Conservation (phyloP, 1,140 invertebrate genomes). For the Coptotermes formosanus region DNA sequence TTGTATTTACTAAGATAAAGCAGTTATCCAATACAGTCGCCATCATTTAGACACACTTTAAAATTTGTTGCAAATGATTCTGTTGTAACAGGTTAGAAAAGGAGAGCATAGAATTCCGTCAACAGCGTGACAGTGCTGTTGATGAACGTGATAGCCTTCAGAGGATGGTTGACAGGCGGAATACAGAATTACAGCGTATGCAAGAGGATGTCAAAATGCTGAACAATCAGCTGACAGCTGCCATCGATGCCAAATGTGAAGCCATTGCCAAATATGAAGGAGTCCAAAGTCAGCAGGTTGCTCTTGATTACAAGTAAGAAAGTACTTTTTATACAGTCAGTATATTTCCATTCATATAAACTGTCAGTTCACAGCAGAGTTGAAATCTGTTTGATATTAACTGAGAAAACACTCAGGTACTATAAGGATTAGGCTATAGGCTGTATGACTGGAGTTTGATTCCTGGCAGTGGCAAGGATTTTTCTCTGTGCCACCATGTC, state of each 20-base stretch:
- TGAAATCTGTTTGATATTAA: too few relatives aligned
- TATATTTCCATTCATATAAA: too few relatives aligned
- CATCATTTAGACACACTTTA: too few relatives aligned
- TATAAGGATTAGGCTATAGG: too few relatives aligned
- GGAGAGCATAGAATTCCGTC: conserved; percentile 53
- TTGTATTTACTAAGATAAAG: too few relatives aligned
- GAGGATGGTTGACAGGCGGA: conserved; percentile 65
- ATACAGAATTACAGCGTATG: conserved; percentile 66
- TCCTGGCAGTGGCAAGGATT: too few relatives aligned
- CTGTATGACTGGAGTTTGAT: too few relatives aligned
- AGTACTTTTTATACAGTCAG: not conserved
- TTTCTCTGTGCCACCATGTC: too few relatives aligned
- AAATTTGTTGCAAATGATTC: conserved; percentile 41
- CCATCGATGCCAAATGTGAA: conserved; percentile 77
- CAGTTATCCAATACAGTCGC: too few relatives aligned
- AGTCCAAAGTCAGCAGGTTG: conserved; percentile 72
- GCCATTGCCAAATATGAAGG: conserved; percentile 77
- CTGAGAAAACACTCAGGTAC: too few relatives aligned
- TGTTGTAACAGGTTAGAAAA: conserved; percentile 51
- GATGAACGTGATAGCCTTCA: conserved; percentile 71
- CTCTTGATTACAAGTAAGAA: conserved; percentile 66
- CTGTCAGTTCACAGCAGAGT: too few relatives aligned
- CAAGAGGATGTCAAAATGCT: conserved; percentile 61
- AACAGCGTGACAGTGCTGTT: conserved; percentile 60
- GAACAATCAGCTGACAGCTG: conserved; percentile 63